Conservation (phyloP, 2,797 vertebrate genomes). For the Xiphophorus birchmanni region DNA sequence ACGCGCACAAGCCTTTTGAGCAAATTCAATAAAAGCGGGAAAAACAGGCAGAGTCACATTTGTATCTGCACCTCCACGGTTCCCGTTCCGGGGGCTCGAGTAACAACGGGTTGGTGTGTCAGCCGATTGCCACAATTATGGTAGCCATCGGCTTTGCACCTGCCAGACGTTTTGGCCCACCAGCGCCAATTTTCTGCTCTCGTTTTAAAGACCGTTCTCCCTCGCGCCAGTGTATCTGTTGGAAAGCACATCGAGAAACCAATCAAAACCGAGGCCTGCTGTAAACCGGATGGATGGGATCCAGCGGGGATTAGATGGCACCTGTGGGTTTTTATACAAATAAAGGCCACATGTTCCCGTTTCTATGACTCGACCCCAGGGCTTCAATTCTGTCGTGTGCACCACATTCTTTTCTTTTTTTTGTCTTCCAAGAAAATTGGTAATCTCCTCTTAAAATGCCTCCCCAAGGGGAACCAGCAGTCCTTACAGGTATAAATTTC, state of each 20-base stretch:
- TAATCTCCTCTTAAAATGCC: background rate
- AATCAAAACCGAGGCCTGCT: background rate
- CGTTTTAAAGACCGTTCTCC: constrained; percentile 38
- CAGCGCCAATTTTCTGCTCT: constrained; percentile 58
- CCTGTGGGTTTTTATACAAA: constrained; percentile 15
- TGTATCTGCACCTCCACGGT: constrained; percentile 67
- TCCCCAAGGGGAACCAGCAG: too few species aligned
- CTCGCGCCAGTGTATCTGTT: constrained; percentile 14
- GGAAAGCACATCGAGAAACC: background rate
- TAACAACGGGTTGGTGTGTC: constrained; percentile 58
- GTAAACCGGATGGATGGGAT: background rate
- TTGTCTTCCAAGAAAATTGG: background rate
- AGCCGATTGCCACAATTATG: constrained; percentile 74
- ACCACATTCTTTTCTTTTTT: background rate
- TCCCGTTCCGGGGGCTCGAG: constrained; percentile 42
- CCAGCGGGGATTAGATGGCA: background rate
- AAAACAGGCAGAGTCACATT: constrained; percentile 52
- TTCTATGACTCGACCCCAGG: background rate
- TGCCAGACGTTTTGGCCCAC: constrained; percentile 62
- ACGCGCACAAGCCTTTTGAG: constrained; percentile 57
- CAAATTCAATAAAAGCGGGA: constrained; percentile 65
- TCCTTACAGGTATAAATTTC: background rate
- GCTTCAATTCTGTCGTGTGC: background rate
- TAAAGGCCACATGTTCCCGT: constrained; percentile 3
- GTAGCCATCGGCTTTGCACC: constrained; percentile 56